Evolutionary conservation across 2,888 invertebrate genomes (phyloP), one percentile per base, ranked within the genome.

Genomic region (Heliconius sara): DNA sequence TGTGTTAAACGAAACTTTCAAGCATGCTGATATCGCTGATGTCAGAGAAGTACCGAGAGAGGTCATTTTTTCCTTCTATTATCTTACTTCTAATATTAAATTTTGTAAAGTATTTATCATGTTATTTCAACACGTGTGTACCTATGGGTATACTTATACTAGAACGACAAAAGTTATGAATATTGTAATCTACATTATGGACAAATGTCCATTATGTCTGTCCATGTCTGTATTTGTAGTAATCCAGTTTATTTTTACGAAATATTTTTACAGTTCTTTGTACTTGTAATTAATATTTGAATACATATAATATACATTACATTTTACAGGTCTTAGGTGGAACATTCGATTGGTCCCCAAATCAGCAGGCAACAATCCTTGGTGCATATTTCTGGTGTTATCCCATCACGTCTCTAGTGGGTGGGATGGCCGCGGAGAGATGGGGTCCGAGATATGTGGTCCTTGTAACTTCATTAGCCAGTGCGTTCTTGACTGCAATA

Each of bases 331-430:
- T 83, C 25, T 79, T 76, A 57, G 90, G 89, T 25, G 92, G 86
- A 2, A 87, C 90, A 3, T 95, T 95, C 80, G 89, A 94, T 79
- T 97, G 97, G 97, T 93, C 95, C 30, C 88, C 94, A 47, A 93
- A 95, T 72, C 95, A 96, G 84, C 97, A 97, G 89, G 96, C 96
- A 0, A 87, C 96, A 57, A 95, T 97, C 16, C 89, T 97, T 43
- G 97, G 97, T 1, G 95, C 97, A 0, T 97, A 96, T 85, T 97
- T 97, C 87, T 97, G 97, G 96, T 96, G 97, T 57, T 97, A 97
- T 84, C 96, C 96, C 25, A 84, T 96, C 47, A 96, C 97, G 52
- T 97, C 96, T 12, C 88, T 97, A 80, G 95, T 96, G 0, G 97
- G 96, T 0, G 97, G 97, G 5, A 95, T 96, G 86, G 88, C 96